Percentiles rank a stretch among this genome's conserved stretches.
Evolutionary conservation across 2,888 invertebrate species (phyloP).

Genomic region (Drosophila basisetae): DNA sequence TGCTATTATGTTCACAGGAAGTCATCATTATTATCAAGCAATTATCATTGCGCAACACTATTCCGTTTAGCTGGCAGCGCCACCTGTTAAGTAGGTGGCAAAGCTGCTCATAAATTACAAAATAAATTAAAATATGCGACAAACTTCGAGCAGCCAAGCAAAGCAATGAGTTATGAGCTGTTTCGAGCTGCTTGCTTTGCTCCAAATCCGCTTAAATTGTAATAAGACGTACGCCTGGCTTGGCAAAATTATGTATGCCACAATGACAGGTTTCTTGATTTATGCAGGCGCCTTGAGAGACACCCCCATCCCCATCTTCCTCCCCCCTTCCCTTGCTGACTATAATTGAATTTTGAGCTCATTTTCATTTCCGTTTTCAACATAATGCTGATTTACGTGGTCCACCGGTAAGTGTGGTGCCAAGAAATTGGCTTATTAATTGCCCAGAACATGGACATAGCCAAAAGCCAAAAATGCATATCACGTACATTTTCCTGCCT

Average conservation of each 20-base stretch:
- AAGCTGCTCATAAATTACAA: constrained; percentile 74
- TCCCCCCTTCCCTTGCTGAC: constrained; percentile 6
- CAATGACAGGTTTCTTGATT: constrained; percentile 62
- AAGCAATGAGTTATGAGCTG: constrained; percentile 67
- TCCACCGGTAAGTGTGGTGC: constrained; percentile 51
- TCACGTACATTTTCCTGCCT: constrained; percentile 62
- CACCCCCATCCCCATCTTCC: constrained; percentile 1
- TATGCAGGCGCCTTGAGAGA: constrained; percentile 50
- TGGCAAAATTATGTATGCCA: constrained; percentile 65
- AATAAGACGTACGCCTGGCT: constrained; percentile 63
- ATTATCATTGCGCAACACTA: constrained; percentile 51
- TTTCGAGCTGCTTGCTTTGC: constrained; percentile 27
- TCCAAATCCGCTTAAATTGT: constrained; percentile 75
- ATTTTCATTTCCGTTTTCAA: constrained; percentile 70
- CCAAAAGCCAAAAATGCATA: constrained; percentile 58
- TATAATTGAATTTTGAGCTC: constrained; percentile 78
- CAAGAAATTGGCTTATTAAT: constrained; percentile 69
- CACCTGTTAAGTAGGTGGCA: constrained; percentile 36
- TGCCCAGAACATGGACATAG: constrained; percentile 40
- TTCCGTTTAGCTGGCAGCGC: constrained; percentile 53
- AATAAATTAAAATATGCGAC: constrained; percentile 79
- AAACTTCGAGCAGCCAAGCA: constrained; percentile 53
- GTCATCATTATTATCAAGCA: constrained; percentile 62
- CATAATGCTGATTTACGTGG: constrained; percentile 77
- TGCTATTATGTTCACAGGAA: constrained; percentile 66